Base-by-base conservation (phyloP, 2,888 invertebrate genomes). In the Dysmachus trigonus region DNA sequence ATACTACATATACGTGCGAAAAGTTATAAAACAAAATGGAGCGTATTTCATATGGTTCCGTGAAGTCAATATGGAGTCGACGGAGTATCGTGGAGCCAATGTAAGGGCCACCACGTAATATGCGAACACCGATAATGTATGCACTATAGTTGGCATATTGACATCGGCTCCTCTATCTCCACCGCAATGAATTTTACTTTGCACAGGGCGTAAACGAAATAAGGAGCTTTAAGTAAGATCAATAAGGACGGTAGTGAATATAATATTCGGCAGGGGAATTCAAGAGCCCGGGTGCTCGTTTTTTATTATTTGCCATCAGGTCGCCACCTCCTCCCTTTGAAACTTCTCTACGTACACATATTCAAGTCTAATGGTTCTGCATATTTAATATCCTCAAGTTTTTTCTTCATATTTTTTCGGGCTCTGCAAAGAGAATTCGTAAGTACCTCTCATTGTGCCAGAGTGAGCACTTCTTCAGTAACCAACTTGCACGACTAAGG, bases 151-250 rank as follows among this genome's bases (percentile, higher is more conserved):
- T 79, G 79, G 51, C 79, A 15, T 79, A 79, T 79, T 79, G 79
- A 79, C 79, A 79, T 47, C 41, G 27, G 41, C 79, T 51, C 27
- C 79, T 79, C 79, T 79, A 51, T 79, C 79, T 79, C 47, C 51
- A 13, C 51, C 15, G 79, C 31, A 51, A 79, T 79, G 79, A 79
- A 47, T 47, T 79, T 1, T 51, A 79, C 51, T 79, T 79, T 79
- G 79, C 79, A 31, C 47, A n/a, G n/a, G 18, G 30, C 47, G 47
- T 79, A 47, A 51, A 41, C 51, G 79, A 79, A 79, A 51, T 82
- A 82, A 53, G 62, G 38, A 62, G 62, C 82, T 82, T 82, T 82
- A 82, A 82, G 62, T 82, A 82, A 82, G 71, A 82, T 82, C 82
- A 82, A 82, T 82, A 82, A 82, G 82, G 71, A 31, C 18, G 71